Evolutionary conservation across 2,888 invertebrate species (phyloP), one percentile per base, ranked within the genome.

Genomic region (Kuschelorhynchus macadamiae): DNA sequence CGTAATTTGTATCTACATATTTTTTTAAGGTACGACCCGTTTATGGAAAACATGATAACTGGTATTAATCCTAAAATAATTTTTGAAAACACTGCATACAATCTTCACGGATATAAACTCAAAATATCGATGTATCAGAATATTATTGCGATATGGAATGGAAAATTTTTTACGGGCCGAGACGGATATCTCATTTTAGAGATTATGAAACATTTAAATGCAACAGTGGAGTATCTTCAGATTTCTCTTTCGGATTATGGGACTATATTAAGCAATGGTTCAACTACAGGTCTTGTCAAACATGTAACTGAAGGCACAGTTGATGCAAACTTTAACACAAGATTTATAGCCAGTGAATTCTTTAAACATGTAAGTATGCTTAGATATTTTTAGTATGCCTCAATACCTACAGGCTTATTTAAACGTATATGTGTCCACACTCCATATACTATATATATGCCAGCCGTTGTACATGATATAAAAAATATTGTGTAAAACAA

Each of bases 1-100:
- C n/a, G n/a, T n/a, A n/a, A n/a, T n/a, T n/a, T n/a, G n/a, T n/a
- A n/a, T n/a, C n/a, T n/a, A 36, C 12, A n/a, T 36, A 36, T n/a
- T 36, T 36, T 36, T 50, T 41, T n/a, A n/a, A 55, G 55, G 17
- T 55, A 41, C n/a, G 16, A 55, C 12, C 41, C 41, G 0, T 55
- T 41, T 21, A 18, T 2, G 2, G 18, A 20, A 9, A 1, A n/a
- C 11, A 18, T 41, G n/a, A 1, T 41, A 1, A 14, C 39, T 1
- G 41, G 36, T 12, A 4, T 20, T 12, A 41, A 9, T 1, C 41
- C 55, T 5, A 12, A 18, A 5, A 9, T 20, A 16, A 20, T 55
- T 55, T 55, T 55, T 18, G 21, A 36, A 20, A 55, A 41, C n/a
- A 8, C 21, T 3, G 16, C 55, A 12, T 7, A 18, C n/a, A 55